phyloP scores from a whole-genome alignment of 53 echinoderm and acorn worm genomes.

The Henricia sp. region DNA sequence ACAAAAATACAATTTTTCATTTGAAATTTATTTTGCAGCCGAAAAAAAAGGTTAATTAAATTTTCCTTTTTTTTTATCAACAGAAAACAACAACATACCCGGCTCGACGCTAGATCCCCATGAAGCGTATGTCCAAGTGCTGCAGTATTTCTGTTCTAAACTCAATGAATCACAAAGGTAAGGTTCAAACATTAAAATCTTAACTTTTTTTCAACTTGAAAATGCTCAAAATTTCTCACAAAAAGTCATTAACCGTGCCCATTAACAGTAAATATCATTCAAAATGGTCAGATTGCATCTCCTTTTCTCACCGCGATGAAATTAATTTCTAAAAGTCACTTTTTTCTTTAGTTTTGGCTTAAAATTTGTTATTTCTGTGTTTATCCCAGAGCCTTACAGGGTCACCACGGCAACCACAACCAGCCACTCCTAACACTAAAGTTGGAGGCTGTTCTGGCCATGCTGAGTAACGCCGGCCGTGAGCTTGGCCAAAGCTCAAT shows the following conservation, averaged over 20 bases:
- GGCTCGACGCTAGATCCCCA: conserved; percentile 55
- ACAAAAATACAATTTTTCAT: too few relatives aligned
- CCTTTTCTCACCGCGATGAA: too few relatives aligned
- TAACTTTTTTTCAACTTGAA: background rate
- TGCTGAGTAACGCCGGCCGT: conserved; percentile 80
- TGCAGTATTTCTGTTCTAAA: conserved; percentile 61
- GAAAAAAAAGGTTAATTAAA: background rate
- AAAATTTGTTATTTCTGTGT: background rate
- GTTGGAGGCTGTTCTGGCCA: conserved; percentile 84
- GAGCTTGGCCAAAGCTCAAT: conserved; percentile 75
- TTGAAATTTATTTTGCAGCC: background rate
- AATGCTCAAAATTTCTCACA: background rate
- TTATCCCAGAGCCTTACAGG: conserved; percentile 15
- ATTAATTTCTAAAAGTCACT: too few relatives aligned
- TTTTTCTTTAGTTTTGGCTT: too few relatives aligned
- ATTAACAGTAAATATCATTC: background rate
- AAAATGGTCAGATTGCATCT: too few relatives aligned
- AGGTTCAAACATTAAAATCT: background rate
- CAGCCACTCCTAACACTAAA: conserved; percentile 82
- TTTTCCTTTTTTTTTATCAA: background rate
- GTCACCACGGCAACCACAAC: conserved; percentile 57
- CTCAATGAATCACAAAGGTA: conserved; percentile 63
- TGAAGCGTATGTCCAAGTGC: conserved; percentile 60
- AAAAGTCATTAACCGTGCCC: background rate
- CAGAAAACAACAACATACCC: conserved; percentile 55